A percentile compares a stretch with the other conserved stretches of the same genome.
Conservation (phyloP, 1,140 invertebrate genomes). For the Drosophila sproati region DNA sequence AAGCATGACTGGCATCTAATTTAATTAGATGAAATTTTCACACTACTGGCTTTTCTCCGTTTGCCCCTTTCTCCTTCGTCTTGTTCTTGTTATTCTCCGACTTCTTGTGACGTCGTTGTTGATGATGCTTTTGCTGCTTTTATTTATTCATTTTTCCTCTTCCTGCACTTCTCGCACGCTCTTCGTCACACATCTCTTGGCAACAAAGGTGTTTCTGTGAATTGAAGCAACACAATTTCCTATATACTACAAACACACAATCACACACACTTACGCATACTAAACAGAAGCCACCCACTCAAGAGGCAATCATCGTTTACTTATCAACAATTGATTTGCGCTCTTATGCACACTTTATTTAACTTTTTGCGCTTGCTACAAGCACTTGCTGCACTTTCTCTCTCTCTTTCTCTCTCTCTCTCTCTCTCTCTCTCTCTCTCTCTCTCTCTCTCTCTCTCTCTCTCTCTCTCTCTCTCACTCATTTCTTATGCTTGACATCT, state of each 20-base stretch:
- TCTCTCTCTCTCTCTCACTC: background rate
- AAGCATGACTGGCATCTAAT: constrained; percentile 71
- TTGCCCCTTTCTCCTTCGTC: background rate
- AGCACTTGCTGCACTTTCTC: constrained; percentile 9
- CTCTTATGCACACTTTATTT: constrained; percentile 34
- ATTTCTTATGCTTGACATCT: background rate
- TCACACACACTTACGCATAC: constrained; percentile 1
- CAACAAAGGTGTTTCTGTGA: constrained; percentile 24
- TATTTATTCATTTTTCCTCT: background rate
- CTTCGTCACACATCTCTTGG: background rate
- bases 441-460: background rate
- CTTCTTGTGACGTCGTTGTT: constrained; percentile 3
- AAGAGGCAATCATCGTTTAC: constrained; percentile 19
- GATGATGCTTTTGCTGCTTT: constrained; percentile 7
- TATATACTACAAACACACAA: background rate
- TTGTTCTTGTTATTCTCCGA: background rate
- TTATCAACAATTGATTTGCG: constrained; percentile 47
- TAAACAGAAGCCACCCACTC: constrained; percentile 24
- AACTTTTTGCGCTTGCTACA: constrained; percentile 11
- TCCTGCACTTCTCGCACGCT: background rate
- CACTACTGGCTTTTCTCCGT: constrained; percentile 54
- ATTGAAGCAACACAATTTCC: constrained; percentile 15
- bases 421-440: background rate
- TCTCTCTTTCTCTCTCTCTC: background rate
- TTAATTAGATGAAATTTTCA: constrained; percentile 72